Evolutionary conservation across 2,888 invertebrate genomes (phyloP), one percentile per base, ranked within the genome.

Genomic region (Eudemis profundana): DNA sequence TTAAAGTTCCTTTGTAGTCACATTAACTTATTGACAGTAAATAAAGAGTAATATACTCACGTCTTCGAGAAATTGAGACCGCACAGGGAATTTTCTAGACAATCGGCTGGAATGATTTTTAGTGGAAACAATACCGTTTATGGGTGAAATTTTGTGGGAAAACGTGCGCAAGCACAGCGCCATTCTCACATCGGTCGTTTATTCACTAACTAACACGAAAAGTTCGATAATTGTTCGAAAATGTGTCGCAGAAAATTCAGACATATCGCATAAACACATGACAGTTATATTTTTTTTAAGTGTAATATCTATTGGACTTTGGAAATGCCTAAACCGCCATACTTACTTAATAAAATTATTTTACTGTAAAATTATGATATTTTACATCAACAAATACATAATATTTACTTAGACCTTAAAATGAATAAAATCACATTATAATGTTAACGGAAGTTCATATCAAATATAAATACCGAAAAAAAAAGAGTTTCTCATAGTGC

Each of bases 151-250:
- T 87, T 93, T 93, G 74, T 88, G 90, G n/a, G 93, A 89, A 69
- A 94, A 80, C 44, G 92, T 89, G 71, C 94, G 92, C 75, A 94
- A 85, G 74, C 93, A 93, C 76, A 92, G 90, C 74, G 94, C 93
- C 94, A 94, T 94, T 78, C 82, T 86, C 71, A 78, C 81, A 78
- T 79, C 68, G 71, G 76, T 72, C 67, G 46, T 50, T 74, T 69
- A 64, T 79, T 66, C 74, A 78, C 73, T 76, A 68, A 56, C 56
- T 69, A 74, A 69, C 72, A 69, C 73, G 72, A 72, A 66, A 64
- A 78, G 78, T 76, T 77, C 70, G 70, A 70, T 74, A 72, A 71
- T 71, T 76, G 76, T 80, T 82, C 73, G 77, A 79, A 85, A 84
- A 80, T 79, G 64, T 72, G 73, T 81, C 77, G 82, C 72, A 79